These are phyloP conservation scores for Cinclus cinclus DNA, from an alignment of 2,113 vertebrate genomes.

Conservation along the genomic window DNA sequence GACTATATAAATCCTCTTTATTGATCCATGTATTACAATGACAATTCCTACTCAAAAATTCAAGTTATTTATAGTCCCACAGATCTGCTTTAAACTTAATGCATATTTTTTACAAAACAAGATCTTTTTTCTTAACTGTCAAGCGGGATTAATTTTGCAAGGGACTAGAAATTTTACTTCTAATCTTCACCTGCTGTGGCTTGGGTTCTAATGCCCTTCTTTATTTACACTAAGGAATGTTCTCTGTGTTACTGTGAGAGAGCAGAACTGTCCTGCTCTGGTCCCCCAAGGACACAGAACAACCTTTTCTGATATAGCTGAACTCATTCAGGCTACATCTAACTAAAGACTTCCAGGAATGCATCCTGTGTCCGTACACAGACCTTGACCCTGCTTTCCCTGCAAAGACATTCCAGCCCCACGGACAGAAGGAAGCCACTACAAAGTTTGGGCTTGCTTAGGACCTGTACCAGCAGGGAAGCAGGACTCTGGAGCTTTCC, in stretches of 20 bases:
- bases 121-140: not conserved
- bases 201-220: not conserved
- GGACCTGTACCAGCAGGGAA: not conserved
- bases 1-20: conserved; percentile 39
- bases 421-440: not conserved
- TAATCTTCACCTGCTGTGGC: not conserved
- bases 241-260: not conserved
- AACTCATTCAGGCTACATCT: not conserved
- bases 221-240: not conserved
- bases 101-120: not conserved
- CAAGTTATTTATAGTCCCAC: not conserved
- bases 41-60: conserved; percentile 42
- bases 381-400: not conserved
- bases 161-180: not conserved
- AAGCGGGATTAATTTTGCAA: not conserved
- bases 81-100: not conserved
- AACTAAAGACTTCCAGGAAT: not conserved
- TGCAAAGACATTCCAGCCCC: not conserved
- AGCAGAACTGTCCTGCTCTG: not conserved
- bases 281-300: not conserved
- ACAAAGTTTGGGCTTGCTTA: not conserved
- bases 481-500: not conserved
- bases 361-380: not conserved
- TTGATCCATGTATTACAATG: conserved; percentile 25
- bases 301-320: not conserved